These are phyloP conservation scores for Heteromurus nitidus DNA, from an alignment of 2,888 invertebrate genomes.

Conservation along the genomic window DNA sequence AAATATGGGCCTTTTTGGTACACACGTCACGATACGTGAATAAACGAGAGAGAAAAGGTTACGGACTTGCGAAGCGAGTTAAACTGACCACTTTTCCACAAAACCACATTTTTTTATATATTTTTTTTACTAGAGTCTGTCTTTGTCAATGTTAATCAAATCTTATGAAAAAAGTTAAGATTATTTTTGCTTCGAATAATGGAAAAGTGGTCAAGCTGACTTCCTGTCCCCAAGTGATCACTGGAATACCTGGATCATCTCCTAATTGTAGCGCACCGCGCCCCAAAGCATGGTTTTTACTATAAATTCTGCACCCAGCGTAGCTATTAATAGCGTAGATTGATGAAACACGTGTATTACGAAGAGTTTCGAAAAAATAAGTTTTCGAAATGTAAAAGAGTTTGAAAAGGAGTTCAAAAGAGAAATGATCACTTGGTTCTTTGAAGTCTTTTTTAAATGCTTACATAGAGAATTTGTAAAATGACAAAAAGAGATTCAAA, in stretches of 20 bases:
- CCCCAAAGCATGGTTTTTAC: slow-evolving; percentile 44
- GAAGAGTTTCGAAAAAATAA: background rate
- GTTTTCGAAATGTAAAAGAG: slow-evolving; percentile 31
- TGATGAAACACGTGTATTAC: background rate
- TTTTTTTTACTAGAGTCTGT: no score
- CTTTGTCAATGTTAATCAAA: no score
- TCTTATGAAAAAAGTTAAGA: no score
- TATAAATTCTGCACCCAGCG: slow-evolving; percentile 45
- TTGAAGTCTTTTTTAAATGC: slow-evolving; percentile 67
- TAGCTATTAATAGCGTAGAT: no score
- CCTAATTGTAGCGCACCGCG: background rate
- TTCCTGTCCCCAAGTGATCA: slow-evolving; percentile 59
- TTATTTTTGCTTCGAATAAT: background rate
- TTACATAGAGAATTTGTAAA: slow-evolving; percentile 67
- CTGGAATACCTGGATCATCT: slow-evolving; percentile 34
- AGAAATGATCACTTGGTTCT: slow-evolving; percentile 72
- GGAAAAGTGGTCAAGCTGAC: slow-evolving; percentile 54
- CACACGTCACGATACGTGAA: slow-evolving; percentile 35
- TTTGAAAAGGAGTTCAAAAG: slow-evolving; percentile 31
- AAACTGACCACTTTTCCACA: slow-evolving; percentile 46
- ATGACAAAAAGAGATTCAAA: slow-evolving; percentile 71
- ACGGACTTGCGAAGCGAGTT: slow-evolving; percentile 41
- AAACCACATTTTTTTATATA: no score
- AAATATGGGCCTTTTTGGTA: slow-evolving; percentile 28
- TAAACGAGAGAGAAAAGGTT: slow-evolving; percentile 40